Evolutionary conservation across 2,113 vertebrate genomes (phyloP).

Genomic region (Asarcornis scutulata): DNA sequence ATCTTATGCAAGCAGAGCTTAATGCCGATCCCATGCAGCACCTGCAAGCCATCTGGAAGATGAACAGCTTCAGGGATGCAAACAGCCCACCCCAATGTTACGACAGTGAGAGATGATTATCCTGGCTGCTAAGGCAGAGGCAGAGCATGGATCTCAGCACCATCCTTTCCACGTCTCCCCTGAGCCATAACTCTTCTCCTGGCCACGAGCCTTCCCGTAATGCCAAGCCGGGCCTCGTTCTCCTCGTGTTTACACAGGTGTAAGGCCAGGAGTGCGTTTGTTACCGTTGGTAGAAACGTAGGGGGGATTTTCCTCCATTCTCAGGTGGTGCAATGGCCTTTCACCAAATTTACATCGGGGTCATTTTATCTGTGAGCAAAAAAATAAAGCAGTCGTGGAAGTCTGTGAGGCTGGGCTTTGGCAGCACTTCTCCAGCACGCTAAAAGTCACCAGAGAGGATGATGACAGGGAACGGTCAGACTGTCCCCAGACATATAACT

Average conservation of each 20-base stretch:
- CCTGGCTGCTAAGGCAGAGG: neutral
- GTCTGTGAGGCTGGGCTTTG: neutral
- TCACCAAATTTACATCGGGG: neutral
- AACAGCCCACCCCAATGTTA: neutral
- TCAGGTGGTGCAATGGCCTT: neutral
- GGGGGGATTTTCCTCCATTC: neutral
- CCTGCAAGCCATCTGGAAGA: constrained; percentile 13
- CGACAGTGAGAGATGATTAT: neutral
- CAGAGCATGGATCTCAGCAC: neutral
- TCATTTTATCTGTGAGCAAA: neutral
- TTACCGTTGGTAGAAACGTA: neutral
- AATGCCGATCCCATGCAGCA: neutral
- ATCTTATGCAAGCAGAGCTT: neutral
- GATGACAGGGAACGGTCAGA: rapidly evolving
- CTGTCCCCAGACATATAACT: neutral
- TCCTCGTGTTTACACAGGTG: neutral
- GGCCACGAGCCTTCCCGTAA: neutral
- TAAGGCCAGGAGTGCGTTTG: neutral
- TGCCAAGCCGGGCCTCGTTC: neutral
- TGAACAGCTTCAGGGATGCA: neutral
- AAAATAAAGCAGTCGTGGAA: neutral
- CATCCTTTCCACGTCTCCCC: neutral
- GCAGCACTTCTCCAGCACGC: neutral
- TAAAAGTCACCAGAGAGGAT: neutral
- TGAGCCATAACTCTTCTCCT: neutral